These are phyloP conservation scores for Carettochelys insculpta DNA, from an alignment of 2,113 vertebrate species.

Conservation along the genomic window DNA sequence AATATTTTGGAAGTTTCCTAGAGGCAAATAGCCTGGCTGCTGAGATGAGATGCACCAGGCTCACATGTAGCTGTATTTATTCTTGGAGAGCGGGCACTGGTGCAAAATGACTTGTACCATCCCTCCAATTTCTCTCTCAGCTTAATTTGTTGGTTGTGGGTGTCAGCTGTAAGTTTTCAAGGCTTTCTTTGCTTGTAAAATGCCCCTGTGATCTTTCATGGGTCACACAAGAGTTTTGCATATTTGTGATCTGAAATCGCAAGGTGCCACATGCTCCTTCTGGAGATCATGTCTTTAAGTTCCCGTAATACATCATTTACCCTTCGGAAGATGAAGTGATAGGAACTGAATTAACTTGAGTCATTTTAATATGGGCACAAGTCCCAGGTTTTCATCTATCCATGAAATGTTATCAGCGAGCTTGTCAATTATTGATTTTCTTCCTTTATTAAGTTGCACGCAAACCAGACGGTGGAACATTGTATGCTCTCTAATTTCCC, in stretches of 20 bases:
- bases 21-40: neutral
- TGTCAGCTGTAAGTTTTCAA: rapidly evolving
- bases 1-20: neutral
- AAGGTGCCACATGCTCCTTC: neutral
- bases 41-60: neutral
- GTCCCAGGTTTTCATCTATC: neutral
- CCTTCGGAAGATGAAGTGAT: neutral
- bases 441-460: conserved; percentile 26
- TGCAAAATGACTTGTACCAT: rapidly evolving
- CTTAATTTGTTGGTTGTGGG: rapidly evolving
- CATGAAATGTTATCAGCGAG: conserved; percentile 34
- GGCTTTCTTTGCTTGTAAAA: neutral
- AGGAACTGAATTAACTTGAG: neutral
- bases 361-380: neutral
- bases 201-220: neutral
- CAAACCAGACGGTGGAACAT: neutral
- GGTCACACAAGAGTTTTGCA: neutral
- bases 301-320: neutral
- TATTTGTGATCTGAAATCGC: neutral
- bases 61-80: neutral
- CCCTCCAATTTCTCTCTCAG: rapidly evolving
- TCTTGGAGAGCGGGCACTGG: neutral
- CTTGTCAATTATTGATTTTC: conserved; percentile 24
- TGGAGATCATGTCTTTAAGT: neutral
- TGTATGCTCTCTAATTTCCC: neutral